A percentile compares a stretch with the other conserved stretches of the same genome.
Conservation (phyloP, 2,888 invertebrate species). For the Leptopilina drosophilae region DNA sequence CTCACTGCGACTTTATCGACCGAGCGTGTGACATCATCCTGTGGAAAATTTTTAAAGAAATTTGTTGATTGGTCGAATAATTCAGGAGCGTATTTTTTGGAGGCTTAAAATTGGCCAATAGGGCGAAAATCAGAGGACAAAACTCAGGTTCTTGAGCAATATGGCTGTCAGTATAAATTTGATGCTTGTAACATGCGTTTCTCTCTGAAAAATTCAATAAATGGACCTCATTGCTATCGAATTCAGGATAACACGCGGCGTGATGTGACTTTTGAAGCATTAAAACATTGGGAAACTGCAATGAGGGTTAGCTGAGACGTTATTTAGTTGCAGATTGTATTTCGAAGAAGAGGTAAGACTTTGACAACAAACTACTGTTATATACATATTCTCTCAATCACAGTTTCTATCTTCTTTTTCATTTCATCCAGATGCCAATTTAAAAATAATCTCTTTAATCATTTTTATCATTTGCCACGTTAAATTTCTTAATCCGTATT, state of each 20-base stretch:
- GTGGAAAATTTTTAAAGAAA: background rate
- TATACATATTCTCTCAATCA: background rate
- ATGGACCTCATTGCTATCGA: conserved; percentile 79
- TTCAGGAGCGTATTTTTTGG: conserved; percentile 44
- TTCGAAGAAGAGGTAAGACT: conserved; percentile 47
- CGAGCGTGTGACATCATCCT: too few relatives aligned
- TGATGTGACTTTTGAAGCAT: conserved; percentile 79
- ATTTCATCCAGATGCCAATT: conserved; percentile 18
- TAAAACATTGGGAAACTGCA: conserved; percentile 80
- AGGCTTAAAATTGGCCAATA: conserved; percentile 79
- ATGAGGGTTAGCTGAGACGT: conserved; percentile 78
- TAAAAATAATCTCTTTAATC: background rate
- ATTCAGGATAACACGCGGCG: conserved; percentile 76
- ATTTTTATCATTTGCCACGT: conserved; percentile 10
- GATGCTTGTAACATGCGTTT: conserved; percentile 90
- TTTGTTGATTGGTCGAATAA: background rate
- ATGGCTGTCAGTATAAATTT: conserved; percentile 99
- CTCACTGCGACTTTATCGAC: too few relatives aligned
- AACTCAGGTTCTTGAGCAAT: conserved; percentile 90
- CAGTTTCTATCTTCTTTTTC: background rate
- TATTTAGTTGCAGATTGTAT: conserved; percentile 64
- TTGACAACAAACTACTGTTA: conserved; percentile 28
- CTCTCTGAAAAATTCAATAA: conserved; percentile 86
- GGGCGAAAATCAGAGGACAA: conserved; percentile 84
- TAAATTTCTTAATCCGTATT: background rate